Evolutionary conservation across 2,113 vertebrate species (phyloP).

Genomic region (pig (Sus scrofa)): T2T-Sscrofa CM000817.6:101385501-101386000

Average conservation of each 20-base stretch:
- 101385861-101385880: not conserved
- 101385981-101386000: not conserved
- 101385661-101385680: not conserved
- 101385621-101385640: not conserved
- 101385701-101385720: not conserved
- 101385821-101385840: rapidly evolving
- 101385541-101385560: not conserved
- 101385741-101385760: not conserved
- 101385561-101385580: not conserved
- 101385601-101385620: rapidly evolving
- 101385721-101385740: not conserved
- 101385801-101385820: not conserved
- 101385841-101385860: not conserved
- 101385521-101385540: too few species aligned
- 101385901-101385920: not conserved
- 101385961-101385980: not conserved
- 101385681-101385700: not conserved
- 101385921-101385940: not conserved
- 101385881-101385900: not conserved
- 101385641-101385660: constrained; percentile 8
- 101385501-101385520: too few species aligned
- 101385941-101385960: not conserved
- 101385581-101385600: rapidly evolving
- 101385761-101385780: rapidly evolving
- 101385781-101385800: not conserved